Evolutionary conservation across 2,888 invertebrate species (phyloP), one percentile per base, ranked within the genome.

Genomic region (Sphecodes monilicornis): DNA sequence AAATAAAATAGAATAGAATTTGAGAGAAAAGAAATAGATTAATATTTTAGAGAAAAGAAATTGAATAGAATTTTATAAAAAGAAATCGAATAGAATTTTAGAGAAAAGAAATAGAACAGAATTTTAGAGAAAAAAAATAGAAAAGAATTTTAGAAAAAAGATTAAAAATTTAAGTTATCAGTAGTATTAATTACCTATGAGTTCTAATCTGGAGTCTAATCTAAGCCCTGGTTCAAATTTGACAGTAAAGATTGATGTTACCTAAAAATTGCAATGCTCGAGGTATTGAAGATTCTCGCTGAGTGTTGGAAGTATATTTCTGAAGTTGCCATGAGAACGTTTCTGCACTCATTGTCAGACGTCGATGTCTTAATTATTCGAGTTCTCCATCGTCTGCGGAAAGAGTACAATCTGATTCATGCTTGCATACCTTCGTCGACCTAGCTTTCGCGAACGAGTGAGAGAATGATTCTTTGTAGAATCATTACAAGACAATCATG

Each of bases 381-480:
- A 66, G 46, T 36, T 36, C 26, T 66, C 1, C n/a, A 75, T 29
- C 32, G 46, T 32, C 32, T 16, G 29, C 46, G 46, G 36, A 26
- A 66, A 4, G 36, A 50, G 66, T 36, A 18, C 36, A 36, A 36
- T 36, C 75, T 5, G 41, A 29, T 60, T 60, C 22, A 13, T 64
- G 41, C 46, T 36, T 75, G 64, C 36, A 43, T 71, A 82, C 66
- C 60, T 60, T 16, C 71, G 39, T 32, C 26, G 22, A 11, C 29
- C 70, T 80, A 41, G 39, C 46, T 29, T 69, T 41, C 39, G n/a
- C 41, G 54, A 76, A 46, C 16, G 64, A 29, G 64, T 6, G 13
- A 6, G 36, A 18, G 46, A 66, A 43, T 11, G 60, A 39, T 11
- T 16, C 16, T n/a, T 13, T 6, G n/a, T 8, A 22, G n/a, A 66